A percentile compares a stretch with the other conserved stretches of the same genome.
phyloP scores from a whole-genome alignment of 1,140 invertebrate species.

The Pentalonia nigronervosa region DNA sequence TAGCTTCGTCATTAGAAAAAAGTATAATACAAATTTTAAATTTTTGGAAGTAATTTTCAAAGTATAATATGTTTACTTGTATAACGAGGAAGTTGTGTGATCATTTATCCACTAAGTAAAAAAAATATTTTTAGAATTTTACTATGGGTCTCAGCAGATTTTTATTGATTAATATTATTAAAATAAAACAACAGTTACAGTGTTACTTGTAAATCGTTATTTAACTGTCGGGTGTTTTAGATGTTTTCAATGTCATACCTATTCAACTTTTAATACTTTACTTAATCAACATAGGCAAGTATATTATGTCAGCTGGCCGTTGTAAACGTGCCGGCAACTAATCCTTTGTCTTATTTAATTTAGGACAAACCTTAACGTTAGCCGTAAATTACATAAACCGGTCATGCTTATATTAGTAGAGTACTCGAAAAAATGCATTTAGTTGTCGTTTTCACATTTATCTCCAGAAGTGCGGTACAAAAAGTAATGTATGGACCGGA shows the following conservation, averaged over 20 bases:
- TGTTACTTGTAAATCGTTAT: neutral
- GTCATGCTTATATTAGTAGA: neutral
- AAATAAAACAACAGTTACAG: neutral
- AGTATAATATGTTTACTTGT: neutral
- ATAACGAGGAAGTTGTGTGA: neutral
- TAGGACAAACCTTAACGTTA: neutral
- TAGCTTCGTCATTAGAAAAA: too few relatives aligned
- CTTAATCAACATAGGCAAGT: neutral
- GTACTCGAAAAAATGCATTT: constrained; percentile 11
- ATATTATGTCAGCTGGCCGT: neutral
- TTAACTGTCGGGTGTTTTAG: neutral
- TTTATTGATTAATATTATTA: neutral
- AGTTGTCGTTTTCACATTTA: constrained; percentile 20
- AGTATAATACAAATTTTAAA: neutral
- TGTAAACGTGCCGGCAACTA: neutral
- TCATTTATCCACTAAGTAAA: neutral
- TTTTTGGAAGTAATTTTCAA: neutral
- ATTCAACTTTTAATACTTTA: neutral
- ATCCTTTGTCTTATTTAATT: neutral
- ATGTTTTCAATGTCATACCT: neutral
- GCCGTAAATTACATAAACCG: neutral
- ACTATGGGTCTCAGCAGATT: neutral
- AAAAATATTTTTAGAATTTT: neutral
- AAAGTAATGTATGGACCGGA: constrained; percentile 11
- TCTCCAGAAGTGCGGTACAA: neutral